phyloP scores from a whole-genome alignment of 2,113 vertebrate genomes.

The Megalops atlanticus region DNA sequence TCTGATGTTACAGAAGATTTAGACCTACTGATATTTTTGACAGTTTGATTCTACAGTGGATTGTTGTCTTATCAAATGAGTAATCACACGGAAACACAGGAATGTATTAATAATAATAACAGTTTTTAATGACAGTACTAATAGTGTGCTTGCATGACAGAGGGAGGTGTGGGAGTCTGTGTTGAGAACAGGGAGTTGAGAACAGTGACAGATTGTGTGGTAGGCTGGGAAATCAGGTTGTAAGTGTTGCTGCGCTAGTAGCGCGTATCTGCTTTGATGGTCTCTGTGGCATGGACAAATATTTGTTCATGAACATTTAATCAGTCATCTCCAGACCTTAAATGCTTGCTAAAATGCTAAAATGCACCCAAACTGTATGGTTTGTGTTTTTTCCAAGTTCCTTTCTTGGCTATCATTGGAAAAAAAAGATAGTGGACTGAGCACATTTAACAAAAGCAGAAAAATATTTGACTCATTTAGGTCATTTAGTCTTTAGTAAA shows the following conservation, averaged over 20 bases:
- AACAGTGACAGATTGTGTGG: neutral
- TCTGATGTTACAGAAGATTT: no score
- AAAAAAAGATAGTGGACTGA: neutral
- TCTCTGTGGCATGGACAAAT: neutral
- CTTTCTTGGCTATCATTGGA: neutral
- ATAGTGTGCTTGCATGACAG: neutral
- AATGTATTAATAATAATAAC: no score
- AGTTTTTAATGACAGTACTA: neutral
- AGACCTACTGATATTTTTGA: no score
- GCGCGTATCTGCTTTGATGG: neutral
- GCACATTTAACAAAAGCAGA: slow-evolving; percentile 1
- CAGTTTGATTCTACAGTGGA: no score
- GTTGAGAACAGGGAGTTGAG: no score
- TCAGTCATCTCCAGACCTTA: no score
- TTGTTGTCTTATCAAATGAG: no score
- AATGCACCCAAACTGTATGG: neutral
- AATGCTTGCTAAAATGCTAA: no score
- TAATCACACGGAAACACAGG: neutral
- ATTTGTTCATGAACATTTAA: no score
- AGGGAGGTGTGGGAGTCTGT: neutral
- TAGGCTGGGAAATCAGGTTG: neutral
- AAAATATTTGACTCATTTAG: slow-evolving; percentile 21
- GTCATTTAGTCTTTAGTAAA: neutral
- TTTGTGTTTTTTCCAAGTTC: neutral
- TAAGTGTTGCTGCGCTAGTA: neutral